Evolutionary conservation across 92 coral and sea anemone genomes (phyloP).

Genomic region (Umimayanthus chanpuru): DNA sequence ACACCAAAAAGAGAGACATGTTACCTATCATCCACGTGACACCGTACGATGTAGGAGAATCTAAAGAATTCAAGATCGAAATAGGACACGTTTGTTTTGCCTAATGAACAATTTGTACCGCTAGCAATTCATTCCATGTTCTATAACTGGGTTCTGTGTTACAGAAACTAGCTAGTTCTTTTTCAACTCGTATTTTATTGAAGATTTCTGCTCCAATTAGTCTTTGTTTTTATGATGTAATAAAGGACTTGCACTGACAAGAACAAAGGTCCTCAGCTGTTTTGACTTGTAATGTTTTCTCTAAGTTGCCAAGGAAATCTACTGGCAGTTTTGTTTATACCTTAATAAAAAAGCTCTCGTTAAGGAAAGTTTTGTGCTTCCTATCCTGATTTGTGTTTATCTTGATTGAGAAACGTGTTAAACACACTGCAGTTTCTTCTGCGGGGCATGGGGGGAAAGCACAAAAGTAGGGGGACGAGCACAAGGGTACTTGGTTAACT

Average conservation of each 20-base stretch:
- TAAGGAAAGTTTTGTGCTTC: neutral
- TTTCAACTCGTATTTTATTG: slow-evolving; percentile 33
- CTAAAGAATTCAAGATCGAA: slow-evolving; percentile 49
- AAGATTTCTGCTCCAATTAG: slow-evolving; percentile 12
- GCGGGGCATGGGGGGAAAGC: too few relatives aligned
- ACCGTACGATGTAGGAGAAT: slow-evolving; percentile 39
- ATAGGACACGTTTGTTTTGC: slow-evolving; percentile 58
- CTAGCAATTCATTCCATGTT: neutral
- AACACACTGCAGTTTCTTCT: too few relatives aligned
- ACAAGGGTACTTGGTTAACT: too few relatives aligned
- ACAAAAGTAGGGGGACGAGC: too few relatives aligned
- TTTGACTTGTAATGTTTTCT: neutral
- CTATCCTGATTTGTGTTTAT: neutral
- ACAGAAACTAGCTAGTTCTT: slow-evolving; percentile 13
- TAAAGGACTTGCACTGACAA: slow-evolving; percentile 17
- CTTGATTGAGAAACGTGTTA: neutral
- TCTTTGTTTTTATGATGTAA: slow-evolving; percentile 30
- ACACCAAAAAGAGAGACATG: slow-evolving; percentile 46
- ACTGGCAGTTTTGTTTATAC: neutral
- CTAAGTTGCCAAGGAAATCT: slow-evolving; percentile 1
- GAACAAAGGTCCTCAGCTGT: neutral
- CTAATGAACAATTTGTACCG: slow-evolving; percentile 35
- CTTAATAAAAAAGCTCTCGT: neutral
- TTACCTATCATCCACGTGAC: slow-evolving; percentile 54
- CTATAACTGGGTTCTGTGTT: slow-evolving; percentile 9